Evolutionary conservation across 2,113 vertebrate species (phyloP), one percentile per base, ranked within the genome.

Genomic region (Nothobranchius furzeri): DNA sequence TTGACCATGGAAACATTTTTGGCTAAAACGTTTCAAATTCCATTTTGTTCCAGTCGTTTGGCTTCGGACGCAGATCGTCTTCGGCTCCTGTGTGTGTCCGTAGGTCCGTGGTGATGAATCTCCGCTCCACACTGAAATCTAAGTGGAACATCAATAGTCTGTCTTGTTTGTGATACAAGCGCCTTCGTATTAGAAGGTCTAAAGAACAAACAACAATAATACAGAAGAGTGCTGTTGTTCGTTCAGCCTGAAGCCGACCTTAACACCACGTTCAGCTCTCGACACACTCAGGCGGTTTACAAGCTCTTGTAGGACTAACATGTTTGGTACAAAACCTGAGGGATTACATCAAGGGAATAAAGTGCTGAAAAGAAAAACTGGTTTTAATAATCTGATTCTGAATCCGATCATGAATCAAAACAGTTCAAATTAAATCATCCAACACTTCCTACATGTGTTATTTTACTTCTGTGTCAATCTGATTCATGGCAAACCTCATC

Each of bases 11-110:
- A 90, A 90, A 91, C 90, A 93, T 93, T 93, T 93, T 94, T 94
- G 92, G 91, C 93, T 91, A 91, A 93, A 94, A 93, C 93, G 92
- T 94, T 94, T 94, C 93, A 94, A 92, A 94, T 93, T 94, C 92
- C 93, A 91, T 92, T 90, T 78, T 67, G 85, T 92, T 92, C 91
- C 78, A 89, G 73, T 91, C 90, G 55, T 48, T 53, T 51, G 56
- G 36, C 70, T 47, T 60, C 71, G 59, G 43, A 45, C 36, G 61
- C 43, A 45, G 55, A 25, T 35, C 46, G 9, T 48, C 48, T 17
- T 10, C 7, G 15, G 9, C 12, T 20, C 2, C 2, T 46, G 25
- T 9, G 30, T 60, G 9, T 55, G 54, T 68, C 47, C 49, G 37
- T 55, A 11, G 35, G 12, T 47, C 30, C 30, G 20, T 20, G n/a